Conservation (phyloP, 2,113 vertebrate species). For the Scolopax mira region DNA sequence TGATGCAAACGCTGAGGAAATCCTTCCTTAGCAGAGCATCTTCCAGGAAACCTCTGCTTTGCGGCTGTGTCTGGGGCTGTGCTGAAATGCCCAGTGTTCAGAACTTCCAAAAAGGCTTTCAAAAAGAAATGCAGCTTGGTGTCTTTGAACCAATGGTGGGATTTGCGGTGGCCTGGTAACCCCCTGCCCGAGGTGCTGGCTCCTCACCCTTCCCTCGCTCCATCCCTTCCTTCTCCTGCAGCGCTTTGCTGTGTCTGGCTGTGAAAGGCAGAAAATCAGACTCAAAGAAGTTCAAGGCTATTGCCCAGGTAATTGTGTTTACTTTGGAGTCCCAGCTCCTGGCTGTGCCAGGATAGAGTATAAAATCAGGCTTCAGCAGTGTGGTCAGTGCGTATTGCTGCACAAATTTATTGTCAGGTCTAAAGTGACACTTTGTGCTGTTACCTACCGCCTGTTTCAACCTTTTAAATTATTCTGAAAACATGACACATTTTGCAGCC, state of each 20-base stretch:
- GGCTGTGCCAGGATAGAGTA: background rate
- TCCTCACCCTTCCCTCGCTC: background rate
- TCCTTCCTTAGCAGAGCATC: background rate
- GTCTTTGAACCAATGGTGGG: no score
- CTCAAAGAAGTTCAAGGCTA: background rate
- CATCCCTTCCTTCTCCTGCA: background rate
- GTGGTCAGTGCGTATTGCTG: background rate
- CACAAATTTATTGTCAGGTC: background rate
- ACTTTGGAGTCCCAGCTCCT: background rate
- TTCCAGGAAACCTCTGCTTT: background rate
- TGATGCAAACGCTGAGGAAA: background rate
- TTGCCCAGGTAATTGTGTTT: conserved; percentile 22
- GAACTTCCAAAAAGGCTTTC: background rate
- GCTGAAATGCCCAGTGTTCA: background rate
- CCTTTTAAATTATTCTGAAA: conserved; percentile 7
- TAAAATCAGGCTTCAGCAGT: background rate
- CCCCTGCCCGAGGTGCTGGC: fast-evolving
- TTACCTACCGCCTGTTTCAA: background rate
- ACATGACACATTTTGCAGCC: background rate
- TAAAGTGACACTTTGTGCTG: background rate
- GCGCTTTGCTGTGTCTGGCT: background rate
- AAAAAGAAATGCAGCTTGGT: background rate
- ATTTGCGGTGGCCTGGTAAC: background rate
- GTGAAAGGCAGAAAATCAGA: background rate
- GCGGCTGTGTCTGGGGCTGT: background rate